These are phyloP conservation scores for Tinea pellionella DNA, from an alignment of 2,888 invertebrate species.

Conservation along the genomic window DNA sequence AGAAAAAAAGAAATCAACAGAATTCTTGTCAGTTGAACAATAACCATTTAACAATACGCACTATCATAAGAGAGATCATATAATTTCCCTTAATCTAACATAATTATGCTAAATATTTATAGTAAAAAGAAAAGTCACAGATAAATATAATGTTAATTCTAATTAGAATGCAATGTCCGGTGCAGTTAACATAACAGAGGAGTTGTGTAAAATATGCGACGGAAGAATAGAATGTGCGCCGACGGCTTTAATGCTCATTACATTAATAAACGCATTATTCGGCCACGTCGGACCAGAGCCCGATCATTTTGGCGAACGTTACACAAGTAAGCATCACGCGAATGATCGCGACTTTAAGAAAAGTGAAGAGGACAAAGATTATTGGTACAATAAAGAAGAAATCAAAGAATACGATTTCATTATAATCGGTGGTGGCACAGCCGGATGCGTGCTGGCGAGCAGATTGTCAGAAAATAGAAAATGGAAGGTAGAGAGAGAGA, in stretches of 20 bases:
- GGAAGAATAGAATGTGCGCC: constrained; percentile 59
- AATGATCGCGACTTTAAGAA: too few species aligned
- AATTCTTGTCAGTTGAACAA: neutral
- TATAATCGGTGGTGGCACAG: constrained; percentile 84
- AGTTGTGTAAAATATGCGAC: constrained; percentile 56
- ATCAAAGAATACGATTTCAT: constrained; percentile 76
- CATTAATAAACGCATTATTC: constrained; percentile 52
- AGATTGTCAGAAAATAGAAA: constrained; percentile 79
- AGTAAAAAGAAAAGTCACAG: neutral
- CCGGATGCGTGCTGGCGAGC: constrained; percentile 83
- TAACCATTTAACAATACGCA: neutral
- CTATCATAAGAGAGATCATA: too few species aligned
- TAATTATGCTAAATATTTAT: too few species aligned
- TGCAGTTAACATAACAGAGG: constrained; percentile 42
- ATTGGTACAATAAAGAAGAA: constrained; percentile 13
- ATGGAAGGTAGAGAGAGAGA: constrained; percentile 79
- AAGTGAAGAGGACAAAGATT: neutral
- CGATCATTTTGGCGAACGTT: constrained; percentile 36
- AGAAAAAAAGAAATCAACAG: neutral
- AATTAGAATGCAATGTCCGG: constrained; percentile 45
- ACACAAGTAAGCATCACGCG: constrained; percentile 13
- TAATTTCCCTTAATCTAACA: too few species aligned
- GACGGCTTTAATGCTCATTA: constrained; percentile 53
- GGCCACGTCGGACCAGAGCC: constrained; percentile 50
- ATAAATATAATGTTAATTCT: neutral